Conservation (phyloP, 1,140 invertebrate species). For the Polypedilum vanderplanki region DNA sequence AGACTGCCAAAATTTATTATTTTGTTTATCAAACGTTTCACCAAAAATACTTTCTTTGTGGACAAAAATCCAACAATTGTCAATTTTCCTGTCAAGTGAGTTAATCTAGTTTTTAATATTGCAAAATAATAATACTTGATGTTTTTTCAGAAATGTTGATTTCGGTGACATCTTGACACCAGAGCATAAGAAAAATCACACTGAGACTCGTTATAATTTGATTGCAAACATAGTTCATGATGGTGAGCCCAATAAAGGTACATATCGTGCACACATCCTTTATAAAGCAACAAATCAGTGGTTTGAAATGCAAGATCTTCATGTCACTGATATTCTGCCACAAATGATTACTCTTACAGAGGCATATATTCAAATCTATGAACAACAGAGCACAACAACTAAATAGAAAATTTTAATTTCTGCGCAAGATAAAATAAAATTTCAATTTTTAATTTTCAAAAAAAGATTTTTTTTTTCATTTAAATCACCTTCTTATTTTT, state of each 20-base stretch:
- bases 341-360: conserved; percentile 99
- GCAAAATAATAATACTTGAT: background rate
- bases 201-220: conserved; percentile 85
- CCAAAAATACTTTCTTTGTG: conserved; percentile 97
- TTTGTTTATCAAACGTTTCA: conserved; percentile 95
- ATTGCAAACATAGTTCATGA: conserved; percentile 98
- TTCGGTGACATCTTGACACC: conserved; percentile 91
- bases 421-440: background rate
- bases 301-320: conserved; percentile 98
- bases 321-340: conserved; percentile 95
- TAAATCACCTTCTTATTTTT: background rate
- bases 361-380: conserved; percentile 90
- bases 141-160: conserved; percentile 77
- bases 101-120: conserved; percentile 35
- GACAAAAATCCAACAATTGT: conserved; percentile 99
- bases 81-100: conserved; percentile 97
- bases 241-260: conserved; percentile 88
- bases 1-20: conserved; percentile 95
- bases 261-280: conserved; percentile 91
- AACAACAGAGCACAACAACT: conserved; percentile 37
- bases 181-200: conserved; percentile 70
- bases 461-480: too few species aligned
- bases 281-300: conserved; percentile 84
- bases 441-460: background rate
- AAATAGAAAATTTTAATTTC: background rate